Evolutionary conservation across 2,888 invertebrate species (phyloP), one percentile per base, ranked within the genome.

Genomic region (Anagyrus pseudococci): DNA sequence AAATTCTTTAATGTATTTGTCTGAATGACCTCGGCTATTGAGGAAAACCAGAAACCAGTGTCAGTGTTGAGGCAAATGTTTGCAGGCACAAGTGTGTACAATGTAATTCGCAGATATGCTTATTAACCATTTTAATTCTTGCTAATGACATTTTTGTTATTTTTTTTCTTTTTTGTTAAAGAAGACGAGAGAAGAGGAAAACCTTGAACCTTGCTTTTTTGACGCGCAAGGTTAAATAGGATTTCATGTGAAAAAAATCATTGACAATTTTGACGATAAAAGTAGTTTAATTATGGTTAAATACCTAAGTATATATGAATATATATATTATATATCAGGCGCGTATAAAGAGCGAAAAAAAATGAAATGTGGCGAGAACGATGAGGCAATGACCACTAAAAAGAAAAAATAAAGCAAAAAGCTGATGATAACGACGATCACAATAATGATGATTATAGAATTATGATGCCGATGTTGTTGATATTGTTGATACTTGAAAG

Each of bases 401-500:
- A 53, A 54, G 47, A 44, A 48, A 43, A 37, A n/a, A n/a, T n/a
- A n/a, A n/a, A n/a, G n/a, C n/a, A n/a, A 29, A 37, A 52, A 48
- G 47, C 54, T 13, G 46, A 58, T 48, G 43, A 68, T 60, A 68
- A 70, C 64, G 67, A 71, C 66, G 69, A 73, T 72, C 68, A 69
- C 67, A 71, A 70, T 72, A 67, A 74, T 71, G 69, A 73, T 59
- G 70, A 71, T 71, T 54, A 66, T 65, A 62, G 71, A 73, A 70
- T 72, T 72, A 72, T 70, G 70, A 72, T 68, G 71, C 70, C 63
- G 71, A 74, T 76, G 71, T 75, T 77, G 76, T 77, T 77, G 75
- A 76, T 74, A 73, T 76, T 77, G 75, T 77, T 76, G 72, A 76
- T 76, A 75, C 67, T 72, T 72, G 73, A 74, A 67, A 69, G 72